Evolutionary conservation across 2,888 invertebrate species (phyloP).

Genomic region (Meiosimyza decipiens): DNA sequence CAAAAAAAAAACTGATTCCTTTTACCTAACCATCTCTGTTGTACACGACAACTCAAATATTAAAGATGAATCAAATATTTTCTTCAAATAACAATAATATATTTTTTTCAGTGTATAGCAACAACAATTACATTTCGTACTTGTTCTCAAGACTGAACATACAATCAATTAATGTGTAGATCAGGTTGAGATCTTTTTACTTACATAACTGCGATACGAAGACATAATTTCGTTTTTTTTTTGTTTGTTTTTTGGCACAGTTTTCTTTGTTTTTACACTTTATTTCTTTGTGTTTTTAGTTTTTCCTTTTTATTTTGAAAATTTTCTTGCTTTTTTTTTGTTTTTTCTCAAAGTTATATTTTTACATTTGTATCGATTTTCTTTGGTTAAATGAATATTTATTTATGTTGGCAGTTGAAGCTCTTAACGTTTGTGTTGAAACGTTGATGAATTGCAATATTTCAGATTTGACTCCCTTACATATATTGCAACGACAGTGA

Average conservation of each 20-base stretch:
- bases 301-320: conserved; percentile 30
- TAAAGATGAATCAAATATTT: too few relatives aligned
- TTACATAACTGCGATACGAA: conserved; percentile 66
- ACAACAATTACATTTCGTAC: too few relatives aligned
- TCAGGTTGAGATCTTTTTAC: conserved; percentile 47
- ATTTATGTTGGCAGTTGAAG: conserved; percentile 17
- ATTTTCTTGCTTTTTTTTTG: conserved; percentile 21
- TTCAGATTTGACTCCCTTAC: background rate
- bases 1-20: too few relatives aligned
- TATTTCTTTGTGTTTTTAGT: conserved; percentile 33
- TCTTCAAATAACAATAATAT: too few relatives aligned
- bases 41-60: too few relatives aligned
- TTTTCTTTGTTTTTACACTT: conserved; percentile 20
- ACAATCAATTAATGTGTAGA: too few relatives aligned
- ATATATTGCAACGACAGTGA: too few relatives aligned
- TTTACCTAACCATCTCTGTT: too few relatives aligned
- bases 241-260: conserved; percentile 28
- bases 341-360: conserved; percentile 12
- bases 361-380: conserved; percentile 12
- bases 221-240: conserved; percentile 54
- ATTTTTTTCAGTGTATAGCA: too few relatives aligned
- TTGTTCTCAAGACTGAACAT: too few relatives aligned
- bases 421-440: background rate
- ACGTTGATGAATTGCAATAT: background rate
- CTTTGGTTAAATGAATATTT: conserved; percentile 13